Conservation (phyloP, 2,888 invertebrate genomes). For the Drosophila flavopinicola region DNA sequence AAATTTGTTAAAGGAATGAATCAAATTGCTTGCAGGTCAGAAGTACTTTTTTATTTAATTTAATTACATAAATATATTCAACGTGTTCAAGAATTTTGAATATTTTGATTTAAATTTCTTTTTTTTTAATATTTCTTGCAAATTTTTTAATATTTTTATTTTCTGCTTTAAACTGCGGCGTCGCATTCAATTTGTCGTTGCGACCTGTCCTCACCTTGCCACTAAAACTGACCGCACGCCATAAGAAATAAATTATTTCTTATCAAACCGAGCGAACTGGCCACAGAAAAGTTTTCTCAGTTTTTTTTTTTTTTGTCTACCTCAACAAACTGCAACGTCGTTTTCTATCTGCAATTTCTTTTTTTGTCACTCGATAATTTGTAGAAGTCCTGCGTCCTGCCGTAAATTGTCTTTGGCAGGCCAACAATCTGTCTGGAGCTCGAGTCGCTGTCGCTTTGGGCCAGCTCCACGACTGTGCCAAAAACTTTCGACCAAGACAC, state of each 20-base stretch:
- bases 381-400: slow-evolving; percentile 64
- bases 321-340: slow-evolving; percentile 51
- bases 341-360: slow-evolving; percentile 65
- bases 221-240: slow-evolving; percentile 52
- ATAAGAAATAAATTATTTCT: slow-evolving; percentile 75
- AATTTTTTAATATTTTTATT: slow-evolving; percentile 13
- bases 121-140: neutral
- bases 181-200: slow-evolving; percentile 30
- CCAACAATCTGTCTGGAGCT: slow-evolving; percentile 47
- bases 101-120: neutral
- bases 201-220: slow-evolving; percentile 39
- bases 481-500: slow-evolving; percentile 59
- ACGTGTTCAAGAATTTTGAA: too few relatives aligned
- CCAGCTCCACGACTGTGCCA: slow-evolving; percentile 50
- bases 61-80: too few relatives aligned
- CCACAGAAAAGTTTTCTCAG: slow-evolving; percentile 52
- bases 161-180: slow-evolving; percentile 19
- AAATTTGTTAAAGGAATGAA: too few relatives aligned
- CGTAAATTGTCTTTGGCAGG: slow-evolving; percentile 80
- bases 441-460: slow-evolving; percentile 32
- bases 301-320: slow-evolving; percentile 41
- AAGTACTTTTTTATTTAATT: too few relatives aligned
- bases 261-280: slow-evolving; percentile 65
- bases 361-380: slow-evolving; percentile 74
- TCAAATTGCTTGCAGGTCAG: too few relatives aligned